Conservation (phyloP, 2,113 vertebrate genomes). For the Dipodomys ordii region DNA sequence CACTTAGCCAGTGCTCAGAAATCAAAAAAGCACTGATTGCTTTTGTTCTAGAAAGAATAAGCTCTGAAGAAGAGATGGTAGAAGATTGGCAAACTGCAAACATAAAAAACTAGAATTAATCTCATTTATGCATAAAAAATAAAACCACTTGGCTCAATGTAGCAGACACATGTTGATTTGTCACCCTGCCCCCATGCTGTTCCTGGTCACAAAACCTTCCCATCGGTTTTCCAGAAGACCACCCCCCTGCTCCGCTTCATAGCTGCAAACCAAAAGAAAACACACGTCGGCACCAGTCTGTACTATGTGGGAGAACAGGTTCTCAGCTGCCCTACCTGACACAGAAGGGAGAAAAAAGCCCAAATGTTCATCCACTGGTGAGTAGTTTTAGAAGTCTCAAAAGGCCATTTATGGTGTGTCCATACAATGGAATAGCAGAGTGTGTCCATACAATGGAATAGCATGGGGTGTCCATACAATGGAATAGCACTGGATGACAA, state of each 20-base stretch:
- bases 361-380: not conserved
- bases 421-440: not conserved
- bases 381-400: not conserved
- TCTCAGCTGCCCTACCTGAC: no score
- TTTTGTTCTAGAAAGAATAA: not conserved
- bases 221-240: conserved; percentile 8
- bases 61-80: not conserved
- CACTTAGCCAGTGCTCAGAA: not conserved
- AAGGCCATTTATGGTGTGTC: not conserved
- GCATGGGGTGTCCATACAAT: not conserved
- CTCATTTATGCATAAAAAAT: not conserved
- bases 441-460: not conserved
- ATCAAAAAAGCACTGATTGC: not conserved
- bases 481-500: not conserved
- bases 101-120: not conserved
- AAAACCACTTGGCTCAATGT: not conserved
- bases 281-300: conserved; percentile 30
- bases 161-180: not conserved
- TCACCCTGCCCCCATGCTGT: not conserved
- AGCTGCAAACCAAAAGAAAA: conserved; percentile 52
- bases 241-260: not conserved
- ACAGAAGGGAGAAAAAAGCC: no score
- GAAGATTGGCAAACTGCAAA: not conserved
- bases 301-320: no score
- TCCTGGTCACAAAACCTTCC: conserved; percentile 56